Base-by-base conservation (phyloP, 2,888 invertebrate genomes). In the Branchinecta sandiegonensis region DNA sequence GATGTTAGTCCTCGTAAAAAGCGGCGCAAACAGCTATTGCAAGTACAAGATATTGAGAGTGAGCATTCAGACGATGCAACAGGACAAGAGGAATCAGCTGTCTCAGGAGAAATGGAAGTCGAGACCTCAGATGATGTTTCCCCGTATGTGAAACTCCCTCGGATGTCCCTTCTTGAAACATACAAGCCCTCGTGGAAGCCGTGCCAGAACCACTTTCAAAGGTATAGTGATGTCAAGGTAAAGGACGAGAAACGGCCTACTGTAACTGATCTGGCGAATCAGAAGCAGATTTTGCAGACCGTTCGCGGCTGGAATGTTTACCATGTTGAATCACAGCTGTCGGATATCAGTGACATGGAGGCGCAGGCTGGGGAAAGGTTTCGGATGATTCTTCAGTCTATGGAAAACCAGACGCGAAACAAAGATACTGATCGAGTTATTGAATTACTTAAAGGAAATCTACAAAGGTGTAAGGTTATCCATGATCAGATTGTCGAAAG, bases 281-380 rank as follows among this genome's bases (percentile, higher is more conserved):
- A 93, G 78, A 86, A 86, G 72, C 86, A 90, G 76, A 89, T 94
- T 67, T 80, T 89, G 72, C 88, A 90, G 75, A 91, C 90, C 79
- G 86, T 92, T 17, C 90, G 90, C 73, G 95, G 95, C 1, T 95
- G 95, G 95, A 95, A 94, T 80, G 84, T 95, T 70, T 87, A 90
- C 80, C 93, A 94, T 77, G 83, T 95, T 73, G 89, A 89, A 56
- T 87, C 91, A 65, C 94, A 94, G 81, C 37, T 65, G 37, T n/a
- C 46, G 8, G 23, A 65, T 65, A n/a, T 65, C 11, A 80, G 82
- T 73, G 81, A 81, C 10, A 73, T 83, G 67, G 84, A 84, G 72
- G 79, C 80, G 0, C 81, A 82, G 69, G 83, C 82, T 11, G 74
- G 82, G 13, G 79, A 80, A 48, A 81, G 82, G 71, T 75, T 83